Conservation (phyloP, 1,140 invertebrate genomes). For the Drosophila sucinea region DNA sequence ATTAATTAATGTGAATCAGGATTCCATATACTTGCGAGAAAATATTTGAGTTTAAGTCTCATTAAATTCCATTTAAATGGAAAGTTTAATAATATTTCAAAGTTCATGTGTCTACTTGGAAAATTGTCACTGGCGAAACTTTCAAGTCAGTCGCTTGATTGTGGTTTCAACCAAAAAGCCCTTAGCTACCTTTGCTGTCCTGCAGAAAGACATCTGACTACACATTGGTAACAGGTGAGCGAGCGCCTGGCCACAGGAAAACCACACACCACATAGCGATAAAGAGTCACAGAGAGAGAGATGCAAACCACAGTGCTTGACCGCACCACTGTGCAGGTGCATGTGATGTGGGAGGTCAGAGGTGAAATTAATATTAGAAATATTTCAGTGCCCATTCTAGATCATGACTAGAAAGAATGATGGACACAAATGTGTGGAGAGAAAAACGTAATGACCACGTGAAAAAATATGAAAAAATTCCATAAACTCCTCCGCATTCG, state of each 20-base stretch:
- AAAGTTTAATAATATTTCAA: too few species aligned
- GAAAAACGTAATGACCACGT: slow-evolving; percentile 32
- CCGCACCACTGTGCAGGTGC: slow-evolving; percentile 21
- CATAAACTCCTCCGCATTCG: slow-evolving; percentile 9
- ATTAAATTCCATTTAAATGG: too few species aligned
- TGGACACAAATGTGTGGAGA: neutral
- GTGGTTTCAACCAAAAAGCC: neutral
- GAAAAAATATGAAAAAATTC: slow-evolving; percentile 52
- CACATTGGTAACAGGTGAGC: neutral
- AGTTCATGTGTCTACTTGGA: too few species aligned
- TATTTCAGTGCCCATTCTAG: slow-evolving; percentile 34
- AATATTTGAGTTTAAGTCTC: too few species aligned
- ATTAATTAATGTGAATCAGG: too few species aligned
- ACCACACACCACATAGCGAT: neutral
- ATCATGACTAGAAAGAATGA: slow-evolving; percentile 19
- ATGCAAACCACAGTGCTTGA: slow-evolving; percentile 21
- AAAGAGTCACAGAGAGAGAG: neutral
- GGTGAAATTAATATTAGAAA: slow-evolving; percentile 64
- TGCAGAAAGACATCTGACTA: neutral
- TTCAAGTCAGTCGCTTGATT: neutral
- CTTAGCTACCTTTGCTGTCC: neutral
- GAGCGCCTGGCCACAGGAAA: neutral
- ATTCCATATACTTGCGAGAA: too few species aligned
- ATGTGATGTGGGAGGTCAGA: neutral
- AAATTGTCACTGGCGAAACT: neutral